These are phyloP conservation scores for Thera britannica DNA, from an alignment of 2,888 invertebrate species.

Conservation along the genomic window DNA sequence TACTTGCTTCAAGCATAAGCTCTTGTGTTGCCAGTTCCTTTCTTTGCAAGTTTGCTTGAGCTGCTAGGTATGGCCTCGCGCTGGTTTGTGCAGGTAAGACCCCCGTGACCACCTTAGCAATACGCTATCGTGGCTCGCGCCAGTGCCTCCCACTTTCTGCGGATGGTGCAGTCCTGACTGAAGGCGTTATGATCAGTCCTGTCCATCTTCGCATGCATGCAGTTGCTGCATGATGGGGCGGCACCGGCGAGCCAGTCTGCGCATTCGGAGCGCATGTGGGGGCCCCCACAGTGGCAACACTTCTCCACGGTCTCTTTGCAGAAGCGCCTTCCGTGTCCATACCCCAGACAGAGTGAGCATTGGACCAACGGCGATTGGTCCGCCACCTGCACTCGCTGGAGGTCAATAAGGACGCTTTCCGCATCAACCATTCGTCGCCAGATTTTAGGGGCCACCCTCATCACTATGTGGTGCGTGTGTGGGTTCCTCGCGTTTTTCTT, in stretches of 20 bases:
- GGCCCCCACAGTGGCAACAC: background rate
- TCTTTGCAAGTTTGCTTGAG: too few relatives aligned
- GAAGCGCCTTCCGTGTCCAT: background rate
- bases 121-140: too few relatives aligned
- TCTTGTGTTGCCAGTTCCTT: background rate
- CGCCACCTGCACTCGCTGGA: background rate
- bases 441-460: background rate
- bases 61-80: too few relatives aligned
- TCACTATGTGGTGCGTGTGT: slow-evolving; percentile 1
- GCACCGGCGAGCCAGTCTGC: background rate
- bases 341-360: too few relatives aligned
- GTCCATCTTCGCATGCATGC: background rate
- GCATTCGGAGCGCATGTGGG: too few relatives aligned
- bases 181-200: background rate
- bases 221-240: background rate
- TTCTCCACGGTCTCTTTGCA: slow-evolving; percentile 2
- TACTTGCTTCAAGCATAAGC: background rate
- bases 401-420: background rate
- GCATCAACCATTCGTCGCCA: background rate
- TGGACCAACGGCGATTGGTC: too few relatives aligned
- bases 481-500: background rate
- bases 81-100: too few relatives aligned
- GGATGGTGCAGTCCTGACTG: too few relatives aligned
- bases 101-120: too few relatives aligned
- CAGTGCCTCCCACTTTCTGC: too few relatives aligned